Evolutionary conservation across 2,113 vertebrate genomes (phyloP), one percentile per base, ranked within the genome.

Genomic region (Tetrax tetrax): DNA sequence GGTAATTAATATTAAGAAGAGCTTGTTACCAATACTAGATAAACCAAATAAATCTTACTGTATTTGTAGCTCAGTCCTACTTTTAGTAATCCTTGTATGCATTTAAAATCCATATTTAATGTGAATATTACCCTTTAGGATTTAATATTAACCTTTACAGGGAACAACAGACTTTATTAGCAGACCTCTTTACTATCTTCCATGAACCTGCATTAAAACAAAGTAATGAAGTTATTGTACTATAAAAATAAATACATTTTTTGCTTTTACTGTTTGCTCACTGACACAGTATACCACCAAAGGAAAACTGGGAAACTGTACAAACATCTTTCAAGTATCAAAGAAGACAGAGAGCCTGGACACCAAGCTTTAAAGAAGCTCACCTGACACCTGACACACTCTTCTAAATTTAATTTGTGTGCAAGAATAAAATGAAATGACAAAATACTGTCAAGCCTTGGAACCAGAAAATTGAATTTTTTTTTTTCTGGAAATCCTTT

Each of bases 351-450:
- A 83, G 9, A 89, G 60, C 27, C 35, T 69, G 33, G 50, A 53
- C 41, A 74, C 12, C 21, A 20, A 86, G 41, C 23, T 90, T 68
- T 83, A 35, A 74, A 80, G 50, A 61, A 88, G 37, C 47, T 92
- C 82, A 87, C 20, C 47, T 91, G 82, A 76, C 82, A 87, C 20
- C 47, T 91, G 82, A 76, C 70, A 85, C 38, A 53, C 16, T 48
- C 31, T 63, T 93, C 90, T 89, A 71, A 45, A 37, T 69, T 92
- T 88, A 37, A 33, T 90, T 86, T 89, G 22, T 54, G 90, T 88
- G 71, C 25, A 83, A 77, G 54, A 93, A 76, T 24, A 66, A 93
- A 89, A 96, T 54, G 63, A 93, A 96, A 93, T 60, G 71, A 78
- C 91, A 93, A 83, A 83, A 92, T 47, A 14, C 54, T 70, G 47